A percentile compares a stretch with the other conserved stretches of the same genome.
Conservation (phyloP, 2,797 vertebrate genomes). For the Astyanax mexicanus region DNA sequence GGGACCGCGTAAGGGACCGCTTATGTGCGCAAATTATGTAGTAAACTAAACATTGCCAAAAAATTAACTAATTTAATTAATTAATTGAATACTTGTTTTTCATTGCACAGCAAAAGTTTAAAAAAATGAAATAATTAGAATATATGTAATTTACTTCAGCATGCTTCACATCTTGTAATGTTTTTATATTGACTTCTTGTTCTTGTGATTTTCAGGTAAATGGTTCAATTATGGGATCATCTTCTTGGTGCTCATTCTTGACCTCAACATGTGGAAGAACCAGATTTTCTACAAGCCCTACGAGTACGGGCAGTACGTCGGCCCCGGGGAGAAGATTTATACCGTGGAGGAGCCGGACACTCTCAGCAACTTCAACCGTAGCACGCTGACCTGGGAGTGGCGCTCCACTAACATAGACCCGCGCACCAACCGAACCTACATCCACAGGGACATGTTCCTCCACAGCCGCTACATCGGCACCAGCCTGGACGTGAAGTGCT, state of each 20-base stretch:
- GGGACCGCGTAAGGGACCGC: too few species aligned
- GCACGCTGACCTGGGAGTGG: slow-evolving; percentile 93
- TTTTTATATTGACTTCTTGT: slow-evolving; percentile 35
- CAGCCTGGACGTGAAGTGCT: slow-evolving; percentile 91
- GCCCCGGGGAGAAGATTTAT: slow-evolving; percentile 95
- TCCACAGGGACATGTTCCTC: slow-evolving; percentile 90
- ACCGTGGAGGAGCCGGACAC: slow-evolving; percentile 93
- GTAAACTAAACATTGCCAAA: too few species aligned
- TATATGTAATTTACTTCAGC: too few species aligned
- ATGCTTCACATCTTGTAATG: not conserved
- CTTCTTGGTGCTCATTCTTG: slow-evolving; percentile 96
- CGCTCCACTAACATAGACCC: slow-evolving; percentile 88
- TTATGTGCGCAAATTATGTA: too few species aligned
- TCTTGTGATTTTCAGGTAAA: slow-evolving; percentile 85
- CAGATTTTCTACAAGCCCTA: slow-evolving; percentile 99
- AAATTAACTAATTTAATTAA: too few species aligned
- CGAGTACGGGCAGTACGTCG: slow-evolving; percentile 96
- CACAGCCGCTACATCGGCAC: slow-evolving; percentile 92
- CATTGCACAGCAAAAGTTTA: too few species aligned
- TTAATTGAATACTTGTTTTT: too few species aligned
- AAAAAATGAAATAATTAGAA: too few species aligned
- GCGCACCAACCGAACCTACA: slow-evolving; percentile 85
- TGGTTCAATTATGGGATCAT: slow-evolving; percentile 99
- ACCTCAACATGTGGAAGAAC: slow-evolving; percentile 99
- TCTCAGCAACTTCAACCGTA: slow-evolving; percentile 89